Conservation (phyloP, 1,140 invertebrate species). For the Sitobion miscanthi region DNA sequence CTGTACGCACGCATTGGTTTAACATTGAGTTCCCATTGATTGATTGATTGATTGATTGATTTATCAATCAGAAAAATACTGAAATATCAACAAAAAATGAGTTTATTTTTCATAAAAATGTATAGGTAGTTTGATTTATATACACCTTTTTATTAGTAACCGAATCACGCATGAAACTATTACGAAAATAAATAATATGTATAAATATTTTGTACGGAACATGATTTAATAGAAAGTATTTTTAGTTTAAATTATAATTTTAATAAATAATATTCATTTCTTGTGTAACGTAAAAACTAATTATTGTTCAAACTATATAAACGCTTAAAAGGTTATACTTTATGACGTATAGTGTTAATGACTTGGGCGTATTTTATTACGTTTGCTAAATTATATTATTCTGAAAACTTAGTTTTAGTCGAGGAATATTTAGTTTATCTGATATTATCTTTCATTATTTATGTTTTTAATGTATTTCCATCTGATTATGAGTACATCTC, state of each 20-base stretch:
- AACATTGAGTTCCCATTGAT: neutral
- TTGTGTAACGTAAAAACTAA: neutral
- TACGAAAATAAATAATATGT: neutral
- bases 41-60: neutral
- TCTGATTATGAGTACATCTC: neutral
- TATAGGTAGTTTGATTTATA: neutral
- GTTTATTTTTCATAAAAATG: neutral
- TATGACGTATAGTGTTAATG: neutral
- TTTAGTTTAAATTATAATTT: neutral
- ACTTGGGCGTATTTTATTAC: neutral
- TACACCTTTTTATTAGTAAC: neutral
- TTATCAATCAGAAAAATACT: neutral
- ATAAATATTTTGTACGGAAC: neutral
- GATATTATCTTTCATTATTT: conserved; percentile 4
- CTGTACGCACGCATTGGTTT: neutral
- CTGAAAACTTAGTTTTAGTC: neutral
- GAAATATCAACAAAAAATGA: neutral
- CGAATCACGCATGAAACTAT: neutral
- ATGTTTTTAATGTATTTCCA: neutral
- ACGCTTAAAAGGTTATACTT: neutral
- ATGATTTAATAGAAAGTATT: neutral
- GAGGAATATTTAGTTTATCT: neutral
- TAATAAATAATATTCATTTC: no score
- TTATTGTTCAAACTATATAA: neutral
- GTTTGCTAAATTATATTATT: neutral